Conservation (phyloP, 2,797 vertebrate genomes). For the Columba guinea region DNA sequence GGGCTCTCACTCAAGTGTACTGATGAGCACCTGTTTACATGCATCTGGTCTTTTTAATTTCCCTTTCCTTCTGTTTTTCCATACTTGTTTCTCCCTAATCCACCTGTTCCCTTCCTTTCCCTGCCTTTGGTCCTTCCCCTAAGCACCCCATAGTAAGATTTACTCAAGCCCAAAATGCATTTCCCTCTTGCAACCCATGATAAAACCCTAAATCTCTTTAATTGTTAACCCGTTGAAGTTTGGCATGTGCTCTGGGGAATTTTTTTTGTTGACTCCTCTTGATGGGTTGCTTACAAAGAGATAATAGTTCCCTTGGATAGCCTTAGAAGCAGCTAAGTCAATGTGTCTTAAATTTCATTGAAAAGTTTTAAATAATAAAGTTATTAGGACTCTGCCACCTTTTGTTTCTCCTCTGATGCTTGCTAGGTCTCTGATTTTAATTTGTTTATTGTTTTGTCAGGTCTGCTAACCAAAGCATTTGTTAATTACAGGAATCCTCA, state of each 20-base stretch:
- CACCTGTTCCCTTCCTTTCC: not conserved
- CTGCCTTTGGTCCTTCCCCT: not conserved
- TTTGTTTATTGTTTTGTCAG: not conserved
- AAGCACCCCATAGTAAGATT: not conserved
- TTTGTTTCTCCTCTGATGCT: not conserved
- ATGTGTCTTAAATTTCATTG: not conserved
- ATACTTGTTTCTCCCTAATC: not conserved
- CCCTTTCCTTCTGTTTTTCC: not conserved
- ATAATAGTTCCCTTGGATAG: not conserved
- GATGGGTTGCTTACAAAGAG: not conserved
- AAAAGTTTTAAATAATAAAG: not conserved
- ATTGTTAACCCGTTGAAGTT: fast-evolving
- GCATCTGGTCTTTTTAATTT: not conserved
- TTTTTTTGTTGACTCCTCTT: not conserved
- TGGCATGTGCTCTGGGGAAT: not conserved
- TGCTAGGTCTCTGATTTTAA: not conserved
- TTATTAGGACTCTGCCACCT: not conserved
- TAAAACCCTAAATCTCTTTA: not conserved
- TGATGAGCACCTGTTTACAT: not conserved
- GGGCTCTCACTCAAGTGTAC: not conserved
- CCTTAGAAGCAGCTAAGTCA: not conserved
- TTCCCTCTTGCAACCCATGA: not conserved
- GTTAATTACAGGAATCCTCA: not conserved
- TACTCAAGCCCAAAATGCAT: not conserved
- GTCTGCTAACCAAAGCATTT: not conserved